A percentile compares a stretch with the other conserved stretches of the same genome.
phyloP scores from a whole-genome alignment of 2,113 vertebrate genomes.

The Sander vitreus region DNA sequence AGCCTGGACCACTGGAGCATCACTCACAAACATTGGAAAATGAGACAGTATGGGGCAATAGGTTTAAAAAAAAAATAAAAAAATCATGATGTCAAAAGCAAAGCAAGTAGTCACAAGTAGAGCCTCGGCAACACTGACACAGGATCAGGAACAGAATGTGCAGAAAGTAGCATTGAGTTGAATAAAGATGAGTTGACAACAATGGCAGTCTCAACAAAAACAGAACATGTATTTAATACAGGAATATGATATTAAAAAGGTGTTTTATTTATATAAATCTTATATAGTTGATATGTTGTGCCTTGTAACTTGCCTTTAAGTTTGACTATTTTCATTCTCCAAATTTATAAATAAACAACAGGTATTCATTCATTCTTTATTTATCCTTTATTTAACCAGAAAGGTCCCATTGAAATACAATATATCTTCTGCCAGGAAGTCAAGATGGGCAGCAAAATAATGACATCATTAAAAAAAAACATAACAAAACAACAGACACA shows the following conservation, averaged over 20 bases:
- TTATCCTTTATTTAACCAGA: too few relatives aligned
- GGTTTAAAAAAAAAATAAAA: background rate
- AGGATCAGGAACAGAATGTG: too few relatives aligned
- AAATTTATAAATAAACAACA: background rate
- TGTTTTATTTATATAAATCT: background rate
- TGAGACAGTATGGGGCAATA: background rate
- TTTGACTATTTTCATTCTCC: background rate
- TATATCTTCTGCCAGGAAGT: too few relatives aligned
- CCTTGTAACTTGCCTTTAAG: background rate
- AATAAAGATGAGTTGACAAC: background rate
- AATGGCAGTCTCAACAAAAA: background rate
- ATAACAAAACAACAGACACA: too few relatives aligned
- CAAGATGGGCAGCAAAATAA: too few relatives aligned
- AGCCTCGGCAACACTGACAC: background rate
- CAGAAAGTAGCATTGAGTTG: background rate
- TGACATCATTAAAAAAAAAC: too few relatives aligned
- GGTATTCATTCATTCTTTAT: background rate
- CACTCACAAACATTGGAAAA: background rate
- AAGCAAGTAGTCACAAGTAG: background rate
- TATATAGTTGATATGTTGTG: background rate
- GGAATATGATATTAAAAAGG: background rate
- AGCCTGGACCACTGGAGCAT: background rate
- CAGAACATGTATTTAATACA: background rate
- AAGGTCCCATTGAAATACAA: too few relatives aligned
- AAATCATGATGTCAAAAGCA: slow-evolving; percentile 8